Conservation (phyloP, 2,113 vertebrate species). For the Todiramphus saurophagus region DNA sequence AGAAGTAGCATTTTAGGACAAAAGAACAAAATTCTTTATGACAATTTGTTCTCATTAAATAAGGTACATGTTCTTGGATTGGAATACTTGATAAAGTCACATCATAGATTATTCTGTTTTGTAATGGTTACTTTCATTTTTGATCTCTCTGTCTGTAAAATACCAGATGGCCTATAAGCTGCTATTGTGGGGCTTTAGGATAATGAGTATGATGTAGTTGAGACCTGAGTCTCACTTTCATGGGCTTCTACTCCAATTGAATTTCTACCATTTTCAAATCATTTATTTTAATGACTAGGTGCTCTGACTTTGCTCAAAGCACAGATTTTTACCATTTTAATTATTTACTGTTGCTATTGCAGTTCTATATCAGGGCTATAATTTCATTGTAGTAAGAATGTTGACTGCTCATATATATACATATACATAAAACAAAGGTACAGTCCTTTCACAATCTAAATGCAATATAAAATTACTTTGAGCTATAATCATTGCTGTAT, state of each 20-base stretch:
- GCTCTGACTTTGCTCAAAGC: neutral
- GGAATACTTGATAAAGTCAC: neutral
- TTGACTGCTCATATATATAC: neutral
- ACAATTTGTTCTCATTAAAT: neutral
- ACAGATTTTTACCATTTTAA: neutral
- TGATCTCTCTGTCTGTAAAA: neutral
- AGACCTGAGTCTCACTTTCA: neutral
- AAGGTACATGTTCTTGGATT: neutral
- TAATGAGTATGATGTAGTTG: neutral
- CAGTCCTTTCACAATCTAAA: neutral
- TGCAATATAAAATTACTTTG: neutral
- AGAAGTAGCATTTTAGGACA: neutral
- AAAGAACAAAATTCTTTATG: neutral
- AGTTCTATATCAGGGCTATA: neutral
- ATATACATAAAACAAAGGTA: neutral
- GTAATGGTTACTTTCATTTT: neutral
- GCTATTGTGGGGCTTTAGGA: neutral
- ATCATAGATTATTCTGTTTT: neutral
- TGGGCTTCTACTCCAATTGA: neutral
- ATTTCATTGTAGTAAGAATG: neutral
- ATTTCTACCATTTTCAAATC: neutral
- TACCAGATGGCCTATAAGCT: neutral
- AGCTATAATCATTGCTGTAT: neutral
- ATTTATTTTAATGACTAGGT: neutral
- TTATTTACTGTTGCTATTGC: neutral